Evolutionary conservation across 2,888 invertebrate species (phyloP).

Genomic region (Frankliniella fusca): DNA sequence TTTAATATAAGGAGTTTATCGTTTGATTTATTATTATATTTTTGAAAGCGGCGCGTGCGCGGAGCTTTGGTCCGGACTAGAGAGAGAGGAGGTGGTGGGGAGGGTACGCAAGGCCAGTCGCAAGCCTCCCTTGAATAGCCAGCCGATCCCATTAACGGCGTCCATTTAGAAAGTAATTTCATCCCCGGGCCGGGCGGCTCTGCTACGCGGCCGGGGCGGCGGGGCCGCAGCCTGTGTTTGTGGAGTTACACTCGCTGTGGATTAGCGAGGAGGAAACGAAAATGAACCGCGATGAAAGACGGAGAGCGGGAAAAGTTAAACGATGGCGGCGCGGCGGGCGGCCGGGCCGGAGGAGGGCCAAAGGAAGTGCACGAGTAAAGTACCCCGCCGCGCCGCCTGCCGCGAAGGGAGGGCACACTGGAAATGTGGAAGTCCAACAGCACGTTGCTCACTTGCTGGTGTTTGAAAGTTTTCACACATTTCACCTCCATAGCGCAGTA

Average conservation of each 20-base stretch:
- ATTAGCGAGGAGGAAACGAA: not conserved
- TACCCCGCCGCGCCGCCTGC: not conserved
- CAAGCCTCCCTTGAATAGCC: not conserved
- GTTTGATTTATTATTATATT: not conserved
- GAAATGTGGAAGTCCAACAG: not conserved
- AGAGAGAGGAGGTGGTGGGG: not conserved
- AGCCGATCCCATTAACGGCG: conserved; percentile 12
- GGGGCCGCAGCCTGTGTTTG: not conserved
- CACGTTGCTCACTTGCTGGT: no score
- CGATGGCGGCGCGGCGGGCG: not conserved
- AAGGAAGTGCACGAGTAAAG: not conserved
- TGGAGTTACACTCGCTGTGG: conserved; percentile 1
- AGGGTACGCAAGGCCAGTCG: no score
- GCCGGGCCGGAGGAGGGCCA: not conserved
- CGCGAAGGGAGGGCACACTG: not conserved
- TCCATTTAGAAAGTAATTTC: conserved; percentile 19
- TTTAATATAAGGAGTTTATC: conserved; percentile 12
- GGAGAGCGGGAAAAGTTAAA: not conserved
- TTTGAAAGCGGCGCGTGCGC: not conserved
- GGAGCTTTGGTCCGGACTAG: not conserved
- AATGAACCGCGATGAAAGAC: not conserved
- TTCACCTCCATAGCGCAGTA: no score
- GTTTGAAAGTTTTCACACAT: no score
- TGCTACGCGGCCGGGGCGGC: not conserved
- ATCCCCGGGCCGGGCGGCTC: not conserved